These are phyloP conservation scores for Peromyscus californicus DNA, from an alignment of 2,113 vertebrate genomes.

Conservation along the genomic window DNA sequence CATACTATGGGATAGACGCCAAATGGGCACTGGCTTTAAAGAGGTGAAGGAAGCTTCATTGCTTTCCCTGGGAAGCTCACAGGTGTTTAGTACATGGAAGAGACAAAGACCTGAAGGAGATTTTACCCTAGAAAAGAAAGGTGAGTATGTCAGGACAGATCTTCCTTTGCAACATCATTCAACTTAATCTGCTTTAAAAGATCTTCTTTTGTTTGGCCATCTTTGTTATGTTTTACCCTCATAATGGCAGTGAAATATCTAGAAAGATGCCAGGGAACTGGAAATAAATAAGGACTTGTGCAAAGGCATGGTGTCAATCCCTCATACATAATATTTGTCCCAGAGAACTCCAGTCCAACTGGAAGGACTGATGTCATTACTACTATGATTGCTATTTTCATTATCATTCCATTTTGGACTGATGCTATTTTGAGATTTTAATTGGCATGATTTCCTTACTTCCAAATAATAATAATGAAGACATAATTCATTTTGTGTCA, in stretches of 20 bases:
- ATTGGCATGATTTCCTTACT: background rate
- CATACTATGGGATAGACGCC: background rate
- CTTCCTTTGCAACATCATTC: background rate
- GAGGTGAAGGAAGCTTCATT: background rate
- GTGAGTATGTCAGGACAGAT: background rate
- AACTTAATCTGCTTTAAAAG: background rate
- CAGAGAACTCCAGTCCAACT: background rate
- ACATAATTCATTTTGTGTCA: background rate
- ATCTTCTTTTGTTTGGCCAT: background rate
- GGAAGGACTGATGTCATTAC: background rate
- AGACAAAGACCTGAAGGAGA: background rate
- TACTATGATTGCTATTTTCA: background rate
- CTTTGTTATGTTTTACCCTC: background rate
- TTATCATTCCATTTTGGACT: background rate
- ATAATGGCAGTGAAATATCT: background rate
- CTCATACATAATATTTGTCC: background rate
- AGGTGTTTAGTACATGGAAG: background rate
- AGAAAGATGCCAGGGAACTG: background rate
- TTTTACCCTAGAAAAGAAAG: background rate
- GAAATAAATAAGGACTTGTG: background rate
- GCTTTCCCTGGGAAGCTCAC: background rate
- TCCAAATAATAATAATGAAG: background rate
- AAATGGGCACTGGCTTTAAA: too few relatives aligned
- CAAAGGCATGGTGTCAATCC: background rate
- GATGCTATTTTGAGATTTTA: conserved; percentile 12